Base-by-base conservation (phyloP, 2,797 vertebrate species). In the Mus spretus region DNA sequence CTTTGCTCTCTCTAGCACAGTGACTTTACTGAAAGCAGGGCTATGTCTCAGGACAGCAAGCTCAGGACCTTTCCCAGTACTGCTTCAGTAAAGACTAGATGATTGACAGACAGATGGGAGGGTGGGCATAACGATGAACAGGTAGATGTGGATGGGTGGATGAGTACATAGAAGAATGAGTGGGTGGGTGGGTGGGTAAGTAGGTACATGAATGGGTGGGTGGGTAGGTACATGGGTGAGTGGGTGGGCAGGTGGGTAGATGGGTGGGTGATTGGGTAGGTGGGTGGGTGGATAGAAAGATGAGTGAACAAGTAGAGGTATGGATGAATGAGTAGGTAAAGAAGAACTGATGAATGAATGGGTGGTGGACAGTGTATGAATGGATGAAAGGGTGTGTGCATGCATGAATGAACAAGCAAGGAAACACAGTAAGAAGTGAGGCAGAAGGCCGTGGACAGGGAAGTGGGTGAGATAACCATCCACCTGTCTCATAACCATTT, bases 401-500 rank as follows among this genome's bases (percentile, higher is more conserved):
- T 50, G 63, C 26, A 14, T 82, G 26, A 10, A 44, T 88, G 65
- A 40, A 20, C 7, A 55, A 50, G 1, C 78, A 11, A 34, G 82
- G 22, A 22, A 74, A 14, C 65, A 0, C 0, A 0, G n/a, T 59
- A 26, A 74, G 74, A 77, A 31, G 57, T 47, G 55, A 80, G 92
- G 78, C 75, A 1, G 67, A 78, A 97, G 91, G 67, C 79, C 87
- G 14, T 0, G 61, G 40, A 79, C 1, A 4, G 50, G 80, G 40
- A 83, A 26, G 15, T 6, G 8, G 83, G 31, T n/a, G 61, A 81
- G 90, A 37, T 50, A 47, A 89, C 22, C 44, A 83, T 31, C 47
- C 2, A 20, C 83, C 50, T 95, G 74, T 77, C 89, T 81, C 84
- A 87, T 91, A 70, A 93, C 93, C 75, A 37, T 2, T 95, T 96